Evolutionary conservation across 2,113 vertebrate species (phyloP).

Genomic region (Gorsachius goisagi): DNA sequence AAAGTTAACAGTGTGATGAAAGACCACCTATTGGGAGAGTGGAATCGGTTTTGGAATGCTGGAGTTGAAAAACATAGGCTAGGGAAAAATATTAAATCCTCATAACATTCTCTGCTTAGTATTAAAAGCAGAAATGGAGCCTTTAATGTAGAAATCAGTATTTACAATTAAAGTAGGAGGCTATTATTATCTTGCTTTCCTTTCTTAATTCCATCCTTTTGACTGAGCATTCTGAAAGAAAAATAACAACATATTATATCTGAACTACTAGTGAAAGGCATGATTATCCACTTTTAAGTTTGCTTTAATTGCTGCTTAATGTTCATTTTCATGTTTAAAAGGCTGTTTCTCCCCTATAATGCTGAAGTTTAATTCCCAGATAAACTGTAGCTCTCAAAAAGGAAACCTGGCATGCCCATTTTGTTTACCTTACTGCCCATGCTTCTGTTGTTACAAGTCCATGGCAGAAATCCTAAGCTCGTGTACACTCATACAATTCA

Average conservation of each 20-base stretch:
- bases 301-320: neutral
- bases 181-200: neutral
- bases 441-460: neutral
- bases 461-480: neutral
- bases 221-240: neutral
- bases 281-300: neutral
- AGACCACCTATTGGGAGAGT: neutral
- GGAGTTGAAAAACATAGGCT: neutral
- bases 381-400: neutral
- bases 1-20: neutral
- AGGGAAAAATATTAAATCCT: neutral
- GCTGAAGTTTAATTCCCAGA: neutral
- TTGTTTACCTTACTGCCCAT: neutral
- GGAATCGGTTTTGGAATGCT: neutral
- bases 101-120: neutral
- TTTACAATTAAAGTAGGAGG: constrained; percentile 13
- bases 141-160: constrained; percentile 5
- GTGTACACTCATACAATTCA: neutral
- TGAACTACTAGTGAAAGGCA: neutral
- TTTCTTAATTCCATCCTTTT: neutral
- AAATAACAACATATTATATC: neutral
- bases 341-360: neutral
- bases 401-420: neutral
- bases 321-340: neutral
- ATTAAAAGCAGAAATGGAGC: neutral